Evolutionary conservation across 2,888 invertebrate species (phyloP).

Genomic region (Mylabris sibirica): DNA sequence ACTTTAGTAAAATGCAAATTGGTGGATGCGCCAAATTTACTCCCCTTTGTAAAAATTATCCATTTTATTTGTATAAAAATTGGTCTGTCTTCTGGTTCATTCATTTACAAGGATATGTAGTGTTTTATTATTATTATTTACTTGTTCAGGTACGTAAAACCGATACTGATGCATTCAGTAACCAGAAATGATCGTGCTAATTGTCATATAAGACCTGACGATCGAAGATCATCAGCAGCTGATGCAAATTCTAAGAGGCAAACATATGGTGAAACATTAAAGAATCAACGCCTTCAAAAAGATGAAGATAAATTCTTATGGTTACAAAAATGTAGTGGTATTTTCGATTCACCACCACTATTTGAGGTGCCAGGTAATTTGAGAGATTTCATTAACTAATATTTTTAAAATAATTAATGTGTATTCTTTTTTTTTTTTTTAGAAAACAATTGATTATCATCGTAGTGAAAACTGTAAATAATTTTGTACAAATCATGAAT

Average conservation of each 20-base stretch:
- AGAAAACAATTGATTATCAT: conserved; percentile 1
- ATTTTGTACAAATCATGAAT: conserved; percentile 4
- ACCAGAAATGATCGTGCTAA: neutral
- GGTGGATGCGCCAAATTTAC: too few relatives aligned
- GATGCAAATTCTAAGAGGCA: neutral
- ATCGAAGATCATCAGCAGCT: neutral
- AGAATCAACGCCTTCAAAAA: neutral
- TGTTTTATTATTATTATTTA: too few relatives aligned
- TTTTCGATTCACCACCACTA: conserved; percentile 7
- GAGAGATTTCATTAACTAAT: neutral
- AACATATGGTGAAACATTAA: neutral
- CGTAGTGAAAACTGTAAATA: neutral
- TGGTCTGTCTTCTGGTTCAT: too few relatives aligned
- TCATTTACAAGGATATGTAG: neutral
- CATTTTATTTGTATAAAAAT: too few relatives aligned
- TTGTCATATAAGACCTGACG: neutral
- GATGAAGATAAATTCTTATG: neutral
- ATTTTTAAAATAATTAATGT: neutral
- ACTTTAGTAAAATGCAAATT: too few relatives aligned
- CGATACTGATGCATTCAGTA: neutral
- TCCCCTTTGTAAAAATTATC: too few relatives aligned
- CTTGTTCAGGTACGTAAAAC: neutral
- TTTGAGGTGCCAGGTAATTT: conserved; percentile 5
- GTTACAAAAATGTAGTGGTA: conserved; percentile 3
- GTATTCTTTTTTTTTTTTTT: neutral